Evolutionary conservation across 2,888 invertebrate species (phyloP).

Genomic region (Sinotaia quadrata): DNA sequence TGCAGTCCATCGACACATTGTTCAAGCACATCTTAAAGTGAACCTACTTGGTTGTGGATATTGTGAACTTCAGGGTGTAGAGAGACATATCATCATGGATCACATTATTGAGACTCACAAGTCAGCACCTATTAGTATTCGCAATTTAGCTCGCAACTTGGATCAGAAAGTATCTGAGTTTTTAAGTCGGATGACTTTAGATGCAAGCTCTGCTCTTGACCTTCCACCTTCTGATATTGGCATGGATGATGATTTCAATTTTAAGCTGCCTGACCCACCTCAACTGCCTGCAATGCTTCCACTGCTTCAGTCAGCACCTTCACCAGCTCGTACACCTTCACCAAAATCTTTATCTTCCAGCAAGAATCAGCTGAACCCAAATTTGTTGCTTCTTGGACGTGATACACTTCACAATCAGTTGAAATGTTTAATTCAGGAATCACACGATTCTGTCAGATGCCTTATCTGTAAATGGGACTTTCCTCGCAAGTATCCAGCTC

Average conservation of each 20-base stretch:
- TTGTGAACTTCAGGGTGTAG: constrained; percentile 43
- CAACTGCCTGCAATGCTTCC: background rate
- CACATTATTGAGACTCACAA: constrained; percentile 44
- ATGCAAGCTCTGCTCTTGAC: constrained; percentile 12
- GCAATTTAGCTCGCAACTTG: constrained; percentile 32
- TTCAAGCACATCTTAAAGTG: constrained; percentile 39
- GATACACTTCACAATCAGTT: constrained; percentile 16
- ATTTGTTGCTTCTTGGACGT: constrained; percentile 18
- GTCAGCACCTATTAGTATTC: constrained; percentile 32
- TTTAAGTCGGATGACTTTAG: constrained; percentile 25
- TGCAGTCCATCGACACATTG: constrained; percentile 43
- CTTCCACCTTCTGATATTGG: constrained; percentile 1
- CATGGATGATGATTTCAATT: constrained; percentile 8
- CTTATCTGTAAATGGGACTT: constrained; percentile 41
- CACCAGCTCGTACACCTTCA: background rate
- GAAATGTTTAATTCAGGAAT: constrained; percentile 6
- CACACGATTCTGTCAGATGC: constrained; percentile 13
- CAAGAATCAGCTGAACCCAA: constrained; percentile 28
- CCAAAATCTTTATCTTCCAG: background rate
- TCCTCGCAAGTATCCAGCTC: constrained; percentile 40
- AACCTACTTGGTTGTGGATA: constrained; percentile 39
- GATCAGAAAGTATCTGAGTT: constrained; percentile 33
- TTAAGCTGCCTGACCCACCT: constrained; percentile 27
- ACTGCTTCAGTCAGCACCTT: background rate
- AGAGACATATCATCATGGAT: constrained; percentile 43